These are phyloP conservation scores for Steinernema carpocapsae DNA, from an alignment of 2,888 invertebrate genomes.

Conservation along the genomic window DNA sequence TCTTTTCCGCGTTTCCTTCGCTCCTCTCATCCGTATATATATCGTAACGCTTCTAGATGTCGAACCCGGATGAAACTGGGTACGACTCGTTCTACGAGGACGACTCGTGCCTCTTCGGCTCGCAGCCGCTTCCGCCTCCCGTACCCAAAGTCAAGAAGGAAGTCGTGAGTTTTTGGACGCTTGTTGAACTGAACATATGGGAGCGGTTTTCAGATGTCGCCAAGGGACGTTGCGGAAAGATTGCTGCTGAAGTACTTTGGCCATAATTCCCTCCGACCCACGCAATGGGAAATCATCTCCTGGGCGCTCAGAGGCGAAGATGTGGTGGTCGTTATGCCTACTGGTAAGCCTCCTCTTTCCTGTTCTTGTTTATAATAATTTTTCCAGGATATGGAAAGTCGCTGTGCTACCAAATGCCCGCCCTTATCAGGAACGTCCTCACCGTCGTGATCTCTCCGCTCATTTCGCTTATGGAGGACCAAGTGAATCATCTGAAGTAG, in stretches of 20 bases:
- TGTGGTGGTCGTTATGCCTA: constrained; percentile 96
- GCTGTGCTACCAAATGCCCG: constrained; percentile 79
- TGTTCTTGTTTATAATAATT: not conserved
- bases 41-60: not conserved
- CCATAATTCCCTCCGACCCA: constrained; percentile 52
- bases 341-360: constrained; percentile 73
- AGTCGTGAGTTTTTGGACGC: not conserved
- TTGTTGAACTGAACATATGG: not conserved
- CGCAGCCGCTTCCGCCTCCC: too few relatives aligned
- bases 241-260: constrained; percentile 52
- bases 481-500: constrained; percentile 83
- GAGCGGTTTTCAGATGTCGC: too few relatives aligned
- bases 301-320: constrained; percentile 77
- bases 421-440: constrained; percentile 82
- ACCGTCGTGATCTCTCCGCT: constrained; percentile 94
- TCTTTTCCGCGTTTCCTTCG: too few relatives aligned
- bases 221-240: constrained; percentile 70
- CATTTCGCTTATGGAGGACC: constrained; percentile 91
- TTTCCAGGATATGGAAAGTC: constrained; percentile 80
- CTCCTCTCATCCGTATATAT: too few relatives aligned
- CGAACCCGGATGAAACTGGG: not conserved
- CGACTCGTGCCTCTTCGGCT: not conserved
- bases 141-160: too few relatives aligned
- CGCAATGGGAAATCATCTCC: constrained; percentile 57
- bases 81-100: constrained; percentile 26